Evolutionary conservation across 2,113 vertebrate genomes (phyloP).

Genomic region (Epinephelus lanceolatus): DNA sequence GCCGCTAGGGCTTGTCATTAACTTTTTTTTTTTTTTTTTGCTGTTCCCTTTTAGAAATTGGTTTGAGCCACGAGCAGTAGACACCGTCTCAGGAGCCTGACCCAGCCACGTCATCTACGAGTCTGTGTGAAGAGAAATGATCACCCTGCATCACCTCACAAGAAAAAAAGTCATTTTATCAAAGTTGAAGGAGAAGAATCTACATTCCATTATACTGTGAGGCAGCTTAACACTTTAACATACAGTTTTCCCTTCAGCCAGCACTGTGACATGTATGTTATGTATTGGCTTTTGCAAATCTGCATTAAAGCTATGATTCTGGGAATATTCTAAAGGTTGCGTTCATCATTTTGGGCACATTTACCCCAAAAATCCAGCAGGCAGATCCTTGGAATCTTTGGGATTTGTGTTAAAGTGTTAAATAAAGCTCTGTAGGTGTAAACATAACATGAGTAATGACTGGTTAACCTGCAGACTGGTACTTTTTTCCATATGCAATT

Average conservation of each 20-base stretch:
- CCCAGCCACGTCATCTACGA: conserved; percentile 82
- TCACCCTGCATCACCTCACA: conserved; percentile 38
- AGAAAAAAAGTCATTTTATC: background rate
- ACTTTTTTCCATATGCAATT: background rate
- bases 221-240: background rate
- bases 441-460: background rate
- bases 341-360: background rate
- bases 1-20: conserved; percentile 79
- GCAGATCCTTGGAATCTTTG: background rate
- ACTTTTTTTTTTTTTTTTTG: conserved; percentile 54
- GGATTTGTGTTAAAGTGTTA: background rate
- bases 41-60: conserved; percentile 70
- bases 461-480: background rate
- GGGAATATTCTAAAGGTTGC: too few relatives aligned
- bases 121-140: conserved; percentile 51
- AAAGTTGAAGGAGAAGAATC: conserved; percentile 8
- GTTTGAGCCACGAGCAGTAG: conserved; percentile 59
- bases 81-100: conserved; percentile 52
- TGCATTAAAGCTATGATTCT: background rate
- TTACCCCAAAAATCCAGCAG: background rate
- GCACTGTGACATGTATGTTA: background rate
- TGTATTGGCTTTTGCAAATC: background rate
- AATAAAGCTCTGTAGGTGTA: background rate
- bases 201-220: background rate
- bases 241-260: background rate